A percentile compares a stretch with the other conserved stretches of the same genome.
Evolutionary conservation across 2,888 invertebrate genomes (phyloP).

Genomic region (Belgica antarctica): DNA sequence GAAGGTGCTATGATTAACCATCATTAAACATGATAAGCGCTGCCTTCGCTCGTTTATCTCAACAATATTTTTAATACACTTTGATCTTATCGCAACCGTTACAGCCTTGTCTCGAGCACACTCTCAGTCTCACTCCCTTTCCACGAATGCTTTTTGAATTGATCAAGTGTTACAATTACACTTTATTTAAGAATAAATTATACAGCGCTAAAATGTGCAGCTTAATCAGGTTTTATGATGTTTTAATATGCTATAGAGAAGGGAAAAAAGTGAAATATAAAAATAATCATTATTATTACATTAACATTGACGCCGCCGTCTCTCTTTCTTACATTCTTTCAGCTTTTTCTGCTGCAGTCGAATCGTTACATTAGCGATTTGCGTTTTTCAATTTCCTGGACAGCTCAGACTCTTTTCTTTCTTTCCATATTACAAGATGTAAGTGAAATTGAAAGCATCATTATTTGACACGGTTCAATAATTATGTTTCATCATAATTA

Average conservation of each 20-base stretch:
- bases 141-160: constrained; percentile 9
- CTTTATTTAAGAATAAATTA: constrained; percentile 33
- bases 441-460: not conserved
- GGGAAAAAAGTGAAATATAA: not conserved
- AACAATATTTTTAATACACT: not conserved
- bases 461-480: not conserved
- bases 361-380: not conserved
- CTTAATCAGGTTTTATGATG: constrained; percentile 42
- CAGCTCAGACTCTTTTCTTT: not conserved
- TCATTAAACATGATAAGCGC: constrained; percentile 36
- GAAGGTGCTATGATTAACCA: constrained; percentile 39
- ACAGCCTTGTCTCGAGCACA: too few species aligned
- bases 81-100: not conserved
- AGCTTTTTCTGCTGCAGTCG: too few species aligned
- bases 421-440: not conserved
- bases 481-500: not conserved
- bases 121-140: not conserved
- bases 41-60: constrained; percentile 20
- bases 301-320: constrained; percentile 10
- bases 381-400: not conserved
- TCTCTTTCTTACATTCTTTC: not conserved
- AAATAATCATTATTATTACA: constrained; percentile 25
- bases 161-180: constrained; percentile 42
- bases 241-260: constrained; percentile 32
- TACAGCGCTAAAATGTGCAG: constrained; percentile 14